These are phyloP conservation scores for Eumerus sabulonum DNA, from an alignment of 2,888 invertebrate species.

Conservation along the genomic window DNA sequence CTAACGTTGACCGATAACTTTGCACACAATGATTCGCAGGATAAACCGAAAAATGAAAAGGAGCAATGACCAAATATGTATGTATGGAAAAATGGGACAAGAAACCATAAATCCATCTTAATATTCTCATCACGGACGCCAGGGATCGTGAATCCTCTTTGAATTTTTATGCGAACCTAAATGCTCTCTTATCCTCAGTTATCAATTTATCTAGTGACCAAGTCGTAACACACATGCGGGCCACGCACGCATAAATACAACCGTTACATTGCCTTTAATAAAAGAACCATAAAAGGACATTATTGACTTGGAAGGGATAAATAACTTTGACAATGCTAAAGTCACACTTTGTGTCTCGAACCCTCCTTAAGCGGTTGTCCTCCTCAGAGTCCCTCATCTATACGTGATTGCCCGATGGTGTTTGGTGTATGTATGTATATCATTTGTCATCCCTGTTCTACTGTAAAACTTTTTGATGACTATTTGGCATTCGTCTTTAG, in stretches of 20 bases:
- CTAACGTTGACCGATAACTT: conserved; percentile 15
- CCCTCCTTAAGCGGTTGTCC: background rate
- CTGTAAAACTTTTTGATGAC: conserved; percentile 39
- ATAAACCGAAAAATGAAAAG: too few relatives aligned
- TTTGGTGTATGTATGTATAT: too few relatives aligned
- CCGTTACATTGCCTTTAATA: conserved; percentile 58
- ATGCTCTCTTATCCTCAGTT: conserved; percentile 62
- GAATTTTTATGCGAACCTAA: conserved; percentile 54
- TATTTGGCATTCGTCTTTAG: conserved; percentile 22
- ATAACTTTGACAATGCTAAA: conserved; percentile 62
- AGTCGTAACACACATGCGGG: conserved; percentile 46
- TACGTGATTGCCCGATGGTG: background rate
- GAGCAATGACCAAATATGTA: background rate
- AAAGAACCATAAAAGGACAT: conserved; percentile 62
- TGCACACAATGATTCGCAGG: background rate
- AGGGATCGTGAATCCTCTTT: conserved; percentile 46
- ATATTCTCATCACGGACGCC: conserved; percentile 56
- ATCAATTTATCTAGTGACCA: conserved; percentile 67
- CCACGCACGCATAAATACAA: conserved; percentile 62
- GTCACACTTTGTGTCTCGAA: conserved; percentile 38
- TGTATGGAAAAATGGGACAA: background rate
- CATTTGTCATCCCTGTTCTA: too few relatives aligned
- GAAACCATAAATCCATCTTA: conserved; percentile 24
- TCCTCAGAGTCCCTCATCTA: background rate
- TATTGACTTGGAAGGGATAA: conserved; percentile 61